Evolutionary conservation across 2,888 invertebrate genomes (phyloP).

Genomic region (Cacoxenus indagator): DNA sequence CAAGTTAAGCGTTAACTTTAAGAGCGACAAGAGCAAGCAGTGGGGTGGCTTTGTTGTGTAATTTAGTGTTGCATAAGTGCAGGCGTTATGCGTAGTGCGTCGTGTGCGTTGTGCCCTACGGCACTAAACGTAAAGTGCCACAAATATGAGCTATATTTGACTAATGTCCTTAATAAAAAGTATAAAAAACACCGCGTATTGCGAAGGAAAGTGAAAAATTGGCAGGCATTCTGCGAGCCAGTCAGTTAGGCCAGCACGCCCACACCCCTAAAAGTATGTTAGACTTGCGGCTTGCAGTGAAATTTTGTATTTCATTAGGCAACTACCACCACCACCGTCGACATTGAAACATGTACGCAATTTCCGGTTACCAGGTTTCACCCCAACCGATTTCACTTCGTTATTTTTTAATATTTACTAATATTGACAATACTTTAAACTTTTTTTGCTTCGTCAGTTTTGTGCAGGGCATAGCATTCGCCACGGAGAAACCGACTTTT

Average conservation of each 20-base stretch:
- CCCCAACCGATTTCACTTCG: slow-evolving; percentile 31
- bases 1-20: too few relatives aligned
- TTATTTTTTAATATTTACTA: slow-evolving; percentile 67
- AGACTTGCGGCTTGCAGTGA: slow-evolving; percentile 57
- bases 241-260: neutral
- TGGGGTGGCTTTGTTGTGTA: slow-evolving; percentile 16
- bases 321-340: slow-evolving; percentile 27
- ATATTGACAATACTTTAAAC: slow-evolving; percentile 67
- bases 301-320: slow-evolving; percentile 59
- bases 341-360: slow-evolving; percentile 13
- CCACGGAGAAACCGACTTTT: too few relatives aligned
- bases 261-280: slow-evolving; percentile 39
- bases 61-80: slow-evolving; percentile 24
- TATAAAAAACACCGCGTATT: slow-evolving; percentile 36
- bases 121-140: slow-evolving; percentile 33
- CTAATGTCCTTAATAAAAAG: slow-evolving; percentile 63
- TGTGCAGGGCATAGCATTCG: slow-evolving; percentile 17
- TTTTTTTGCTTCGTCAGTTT: slow-evolving; percentile 27
- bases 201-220: slow-evolving; percentile 58
- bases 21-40: slow-evolving; percentile 32
- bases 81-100: slow-evolving; percentile 56
- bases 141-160: slow-evolving; percentile 55
- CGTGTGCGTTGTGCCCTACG: slow-evolving; percentile 52
- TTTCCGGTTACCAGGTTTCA: slow-evolving; percentile 30
- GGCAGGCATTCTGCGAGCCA: slow-evolving; percentile 31